Conservation (phyloP, 2,888 invertebrate species). For the Drosophila colorata region DNA sequence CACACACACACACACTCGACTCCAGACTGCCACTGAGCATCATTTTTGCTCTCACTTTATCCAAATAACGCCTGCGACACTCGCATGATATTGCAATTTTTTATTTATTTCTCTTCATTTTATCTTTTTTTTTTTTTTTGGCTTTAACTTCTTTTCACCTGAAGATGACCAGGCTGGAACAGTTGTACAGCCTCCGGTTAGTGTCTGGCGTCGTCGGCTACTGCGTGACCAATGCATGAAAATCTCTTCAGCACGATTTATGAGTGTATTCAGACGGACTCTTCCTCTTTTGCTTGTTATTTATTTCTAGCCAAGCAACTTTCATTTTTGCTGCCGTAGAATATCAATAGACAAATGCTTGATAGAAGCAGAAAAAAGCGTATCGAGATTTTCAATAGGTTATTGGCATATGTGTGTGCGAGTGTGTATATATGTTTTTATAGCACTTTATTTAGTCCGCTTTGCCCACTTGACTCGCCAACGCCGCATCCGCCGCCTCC, state of each 20-base stretch:
- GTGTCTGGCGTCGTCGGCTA: conserved; percentile 27
- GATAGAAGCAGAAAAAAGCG: conserved; percentile 46
- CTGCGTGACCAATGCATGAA: conserved; percentile 50
- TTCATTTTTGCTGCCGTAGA: conserved; percentile 74
- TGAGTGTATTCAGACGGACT: conserved; percentile 28
- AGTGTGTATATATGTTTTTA: conserved; percentile 34
- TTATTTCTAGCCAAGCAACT: conserved; percentile 59
- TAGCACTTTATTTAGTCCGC: conserved; percentile 67
- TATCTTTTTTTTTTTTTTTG: conserved; percentile 36
- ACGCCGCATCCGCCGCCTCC: conserved; percentile 19
- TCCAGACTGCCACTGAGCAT: conserved; percentile 13
- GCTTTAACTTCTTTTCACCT: conserved; percentile 69
- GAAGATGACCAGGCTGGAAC: conserved; percentile 30
- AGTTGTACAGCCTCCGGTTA: conserved; percentile 31
- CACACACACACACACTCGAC: conserved; percentile 12
- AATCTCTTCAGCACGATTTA: conserved; percentile 52
- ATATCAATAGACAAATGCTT: conserved; percentile 61
- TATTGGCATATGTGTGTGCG: conserved; percentile 60
- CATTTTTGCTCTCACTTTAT: conserved; percentile 64
- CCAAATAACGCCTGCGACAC: conserved; percentile 55
- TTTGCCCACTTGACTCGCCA: conserved; percentile 42
- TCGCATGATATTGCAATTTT: conserved; percentile 71
- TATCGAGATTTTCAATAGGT: conserved; percentile 66
- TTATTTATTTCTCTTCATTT: not conserved
- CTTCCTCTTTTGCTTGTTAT: conserved; percentile 19